These are phyloP conservation scores for Pocillopora grandis DNA, from an alignment of 92 coral and sea anemone genomes.

Conservation along the genomic window DNA sequence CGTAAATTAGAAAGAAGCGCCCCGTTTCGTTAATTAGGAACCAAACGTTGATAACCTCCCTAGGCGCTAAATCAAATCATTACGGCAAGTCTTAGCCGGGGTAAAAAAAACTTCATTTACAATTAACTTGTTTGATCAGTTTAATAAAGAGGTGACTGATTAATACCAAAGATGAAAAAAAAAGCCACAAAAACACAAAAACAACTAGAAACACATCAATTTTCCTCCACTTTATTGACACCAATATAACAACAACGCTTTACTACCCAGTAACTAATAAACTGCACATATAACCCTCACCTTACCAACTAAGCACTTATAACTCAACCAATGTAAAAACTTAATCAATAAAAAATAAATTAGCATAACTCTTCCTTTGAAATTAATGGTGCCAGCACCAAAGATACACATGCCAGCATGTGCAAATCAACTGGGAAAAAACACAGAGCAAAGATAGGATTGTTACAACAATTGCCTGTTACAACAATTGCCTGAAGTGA, in stretches of 20 bases:
- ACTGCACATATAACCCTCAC: neutral
- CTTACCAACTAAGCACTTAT: neutral
- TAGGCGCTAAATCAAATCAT: no score
- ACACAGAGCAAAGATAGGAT: neutral
- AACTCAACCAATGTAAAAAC: slow-evolving; percentile 2
- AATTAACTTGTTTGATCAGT: no score
- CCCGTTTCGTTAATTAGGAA: no score
- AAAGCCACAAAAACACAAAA: neutral
- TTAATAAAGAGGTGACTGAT: no score
- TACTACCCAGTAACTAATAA: neutral
- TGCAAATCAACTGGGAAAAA: neutral
- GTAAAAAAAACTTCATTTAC: no score
- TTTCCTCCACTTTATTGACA: slow-evolving; percentile 28
- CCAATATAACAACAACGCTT: slow-evolving; percentile 9
- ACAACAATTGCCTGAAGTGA: neutral
- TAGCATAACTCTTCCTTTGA: neutral
- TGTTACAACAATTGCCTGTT: neutral
- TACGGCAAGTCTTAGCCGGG: no score
- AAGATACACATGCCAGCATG: slow-evolving; percentile 46
- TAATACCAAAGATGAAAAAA: no score
- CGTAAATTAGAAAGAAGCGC: no score
- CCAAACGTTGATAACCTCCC: no score
- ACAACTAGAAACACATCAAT: neutral
- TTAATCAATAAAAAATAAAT: slow-evolving; percentile 15
- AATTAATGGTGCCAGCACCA: slow-evolving; percentile 44